These are phyloP conservation scores for Torymus auratus DNA, from an alignment of 2,888 invertebrate species.

Conservation along the genomic window DNA sequence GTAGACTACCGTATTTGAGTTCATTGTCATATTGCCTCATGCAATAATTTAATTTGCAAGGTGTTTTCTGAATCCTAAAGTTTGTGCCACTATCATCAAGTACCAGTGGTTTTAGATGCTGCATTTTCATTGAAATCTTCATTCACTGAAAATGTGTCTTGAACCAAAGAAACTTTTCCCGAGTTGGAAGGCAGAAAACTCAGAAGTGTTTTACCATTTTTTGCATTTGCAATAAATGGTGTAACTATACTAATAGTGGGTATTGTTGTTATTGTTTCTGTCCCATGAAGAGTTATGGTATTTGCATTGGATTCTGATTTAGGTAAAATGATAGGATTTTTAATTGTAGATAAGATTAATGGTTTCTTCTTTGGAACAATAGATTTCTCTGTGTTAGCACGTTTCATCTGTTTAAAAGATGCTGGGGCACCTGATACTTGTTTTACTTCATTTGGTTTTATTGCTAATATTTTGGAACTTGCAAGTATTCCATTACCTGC, in stretches of 20 bases:
- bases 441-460: constrained; percentile 62
- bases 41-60: constrained; percentile 30
- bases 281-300: constrained; percentile 47
- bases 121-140: constrained; percentile 60
- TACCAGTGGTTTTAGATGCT: constrained; percentile 66
- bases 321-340: constrained; percentile 68
- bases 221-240: constrained; percentile 28
- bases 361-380: constrained; percentile 63
- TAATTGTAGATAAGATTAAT: constrained; percentile 54
- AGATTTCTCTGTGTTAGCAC: constrained; percentile 56
- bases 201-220: constrained; percentile 31
- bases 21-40: not conserved
- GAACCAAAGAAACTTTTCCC: constrained; percentile 39
- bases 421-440: constrained; percentile 53
- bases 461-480: constrained; percentile 65
- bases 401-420: constrained; percentile 47
- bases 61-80: not conserved
- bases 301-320: constrained; percentile 54
- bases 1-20: too few species aligned
- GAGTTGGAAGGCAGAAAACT: constrained; percentile 11
- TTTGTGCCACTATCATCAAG: constrained; percentile 58
- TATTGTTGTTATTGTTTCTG: constrained; percentile 63
- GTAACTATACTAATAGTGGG: constrained; percentile 65
- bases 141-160: constrained; percentile 1
- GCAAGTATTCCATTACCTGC: constrained; percentile 66